A percentile compares a stretch with the other conserved stretches of the same genome.
Evolutionary conservation across 2,797 vertebrate genomes (phyloP).

Genomic region (Brachymystax lenok): DNA sequence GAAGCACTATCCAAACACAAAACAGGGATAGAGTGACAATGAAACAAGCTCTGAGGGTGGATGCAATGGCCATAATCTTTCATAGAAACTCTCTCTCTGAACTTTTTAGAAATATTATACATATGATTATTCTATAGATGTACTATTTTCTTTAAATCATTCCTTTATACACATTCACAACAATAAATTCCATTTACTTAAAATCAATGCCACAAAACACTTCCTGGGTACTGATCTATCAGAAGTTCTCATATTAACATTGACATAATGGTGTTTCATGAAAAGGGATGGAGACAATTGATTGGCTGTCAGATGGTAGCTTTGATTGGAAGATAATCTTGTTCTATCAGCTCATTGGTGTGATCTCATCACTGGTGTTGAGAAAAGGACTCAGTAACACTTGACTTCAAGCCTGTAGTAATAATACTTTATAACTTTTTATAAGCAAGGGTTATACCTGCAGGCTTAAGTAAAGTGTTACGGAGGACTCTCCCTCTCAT

Average conservation of each 20-base stretch:
- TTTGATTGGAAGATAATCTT: background rate
- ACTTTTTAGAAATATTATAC: constrained; percentile 55
- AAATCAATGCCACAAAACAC: constrained; percentile 4
- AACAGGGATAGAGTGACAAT: constrained; percentile 25
- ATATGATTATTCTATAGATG: constrained; percentile 45
- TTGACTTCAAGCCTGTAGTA: background rate
- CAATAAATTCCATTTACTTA: constrained; percentile 22
- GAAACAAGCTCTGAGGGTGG: constrained; percentile 20
- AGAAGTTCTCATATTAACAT: background rate
- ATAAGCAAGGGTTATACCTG: background rate
- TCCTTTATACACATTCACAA: constrained; percentile 68
- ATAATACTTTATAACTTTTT: background rate
- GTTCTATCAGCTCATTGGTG: background rate
- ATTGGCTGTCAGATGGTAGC: background rate
- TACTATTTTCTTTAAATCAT: constrained; percentile 52
- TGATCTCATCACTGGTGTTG: background rate
- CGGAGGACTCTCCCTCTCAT: background rate
- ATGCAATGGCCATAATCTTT: constrained; percentile 31
- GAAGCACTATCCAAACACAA: constrained; percentile 52
- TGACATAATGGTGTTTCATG: background rate
- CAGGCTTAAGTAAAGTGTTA: background rate
- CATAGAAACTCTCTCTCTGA: constrained; percentile 45
- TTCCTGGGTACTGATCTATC: constrained; percentile 3
- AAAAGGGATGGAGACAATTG: background rate
- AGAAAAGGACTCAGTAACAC: background rate